Conservation (phyloP, 2,797 vertebrate genomes). For the Chloroceryle inda region DNA sequence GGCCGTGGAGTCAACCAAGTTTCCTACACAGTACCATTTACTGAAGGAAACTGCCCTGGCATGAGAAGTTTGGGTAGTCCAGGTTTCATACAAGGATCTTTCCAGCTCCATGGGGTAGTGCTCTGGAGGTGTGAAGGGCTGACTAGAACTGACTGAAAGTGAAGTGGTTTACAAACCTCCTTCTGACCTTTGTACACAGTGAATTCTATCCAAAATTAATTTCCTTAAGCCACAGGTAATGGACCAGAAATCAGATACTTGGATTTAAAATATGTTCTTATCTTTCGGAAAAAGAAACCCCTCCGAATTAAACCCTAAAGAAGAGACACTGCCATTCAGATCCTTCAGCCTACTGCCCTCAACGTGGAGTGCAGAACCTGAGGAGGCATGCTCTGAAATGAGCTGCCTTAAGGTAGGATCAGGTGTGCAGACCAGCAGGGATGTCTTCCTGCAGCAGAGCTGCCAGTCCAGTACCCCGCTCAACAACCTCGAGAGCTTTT, state of each 20-base stretch:
- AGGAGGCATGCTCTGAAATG: neutral
- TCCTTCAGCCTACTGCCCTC: neutral
- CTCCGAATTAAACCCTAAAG: neutral
- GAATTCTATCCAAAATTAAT: neutral
- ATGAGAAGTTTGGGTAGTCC: neutral
- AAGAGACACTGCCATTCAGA: neutral
- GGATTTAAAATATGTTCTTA: neutral
- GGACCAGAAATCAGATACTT: neutral
- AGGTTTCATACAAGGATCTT: neutral
- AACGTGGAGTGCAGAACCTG: neutral
- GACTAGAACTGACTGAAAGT: neutral
- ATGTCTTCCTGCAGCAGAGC: neutral
- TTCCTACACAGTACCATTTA: neutral
- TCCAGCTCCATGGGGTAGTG: neutral
- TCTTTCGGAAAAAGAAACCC: neutral
- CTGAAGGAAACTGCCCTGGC: neutral
- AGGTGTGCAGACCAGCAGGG: neutral
- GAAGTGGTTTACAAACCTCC: neutral
- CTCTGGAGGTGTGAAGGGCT: neutral
- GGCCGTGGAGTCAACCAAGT: neutral
- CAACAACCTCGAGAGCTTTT: neutral
- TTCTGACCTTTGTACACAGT: neutral
- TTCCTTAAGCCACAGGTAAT: neutral
- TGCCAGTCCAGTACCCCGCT: neutral
- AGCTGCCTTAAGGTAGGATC: neutral